Evolutionary conservation across 2,797 vertebrate genomes (phyloP), one percentile per base, ranked within the genome.

Genomic region (Myripristis murdjan): DNA sequence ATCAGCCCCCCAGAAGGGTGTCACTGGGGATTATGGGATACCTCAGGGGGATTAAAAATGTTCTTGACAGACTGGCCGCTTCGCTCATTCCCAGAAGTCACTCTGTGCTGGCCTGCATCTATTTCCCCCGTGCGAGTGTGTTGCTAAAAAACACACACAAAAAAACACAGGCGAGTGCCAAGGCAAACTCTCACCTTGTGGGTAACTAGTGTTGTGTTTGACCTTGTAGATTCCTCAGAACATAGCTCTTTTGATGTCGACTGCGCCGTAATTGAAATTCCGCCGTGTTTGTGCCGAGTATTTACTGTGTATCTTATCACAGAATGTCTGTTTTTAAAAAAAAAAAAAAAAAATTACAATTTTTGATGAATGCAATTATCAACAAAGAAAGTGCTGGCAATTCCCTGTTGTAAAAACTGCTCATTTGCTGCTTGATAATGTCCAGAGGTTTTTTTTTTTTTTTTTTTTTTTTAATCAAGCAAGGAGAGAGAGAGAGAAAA

Each of bases 381-480:
- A 3, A 70, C 69, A 73, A 67, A 77, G 62, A 60, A 41, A 62
- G 53, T 52, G 76, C 46, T 46, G 20, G 58, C 52, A 63, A 73
- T 77, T 77, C 84, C 64, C 85, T 26, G 41, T n/a, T 43, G 73
- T 43, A 62, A 71, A 71, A 68, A 7, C 53, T 67, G 33, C 69
- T 91, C 53, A 74, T 87, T 82, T 86, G 54, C 75, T 68, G 69
- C 77, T 76, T 11, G 58, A 71, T 90, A 85, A 88, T 85, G 82
- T 92, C 83, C 82, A 58, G 59, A 91, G 88, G n/a, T n/a, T n/a
- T n/a, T n/a, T n/a, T n/a, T n/a, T n/a, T n/a, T n/a, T n/a, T n/a
- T n/a, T n/a, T n/a, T n/a, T n/a, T n/a, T n/a, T 88, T 91, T 93
- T 89, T 91, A 91, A 93, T 94, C 89, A 92, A 88, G 82, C 67